A percentile compares a stretch with the other conserved stretches of the same genome.
phyloP scores from a whole-genome alignment of 2,797 vertebrate genomes.

The Coluber constrictor region DNA sequence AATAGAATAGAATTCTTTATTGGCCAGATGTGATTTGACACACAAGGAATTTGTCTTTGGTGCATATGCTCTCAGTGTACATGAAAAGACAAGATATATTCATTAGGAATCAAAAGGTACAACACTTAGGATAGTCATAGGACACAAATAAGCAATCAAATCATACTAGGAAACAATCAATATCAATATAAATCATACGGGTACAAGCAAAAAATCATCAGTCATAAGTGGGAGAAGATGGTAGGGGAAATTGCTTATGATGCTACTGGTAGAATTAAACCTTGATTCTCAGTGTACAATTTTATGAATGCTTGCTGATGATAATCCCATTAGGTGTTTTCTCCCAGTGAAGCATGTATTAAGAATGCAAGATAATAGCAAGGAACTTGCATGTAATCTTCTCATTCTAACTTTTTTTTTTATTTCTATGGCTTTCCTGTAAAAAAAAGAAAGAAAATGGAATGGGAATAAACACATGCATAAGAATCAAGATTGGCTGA shows the following conservation, averaged over 20 bases:
- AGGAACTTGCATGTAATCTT: background rate
- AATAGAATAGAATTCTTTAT: too few species aligned
- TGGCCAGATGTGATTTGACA: too few species aligned
- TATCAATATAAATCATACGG: too few species aligned
- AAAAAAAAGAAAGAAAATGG: background rate
- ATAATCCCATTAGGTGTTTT: background rate
- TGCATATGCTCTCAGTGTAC: too few species aligned
- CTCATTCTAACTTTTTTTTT: background rate
- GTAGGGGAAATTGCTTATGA: background rate
- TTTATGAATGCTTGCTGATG: too few species aligned
- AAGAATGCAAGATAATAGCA: background rate
- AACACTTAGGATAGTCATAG: too few species aligned
- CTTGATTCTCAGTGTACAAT: background rate
- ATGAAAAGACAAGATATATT: too few species aligned
- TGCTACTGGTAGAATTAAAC: background rate
- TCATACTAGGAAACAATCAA: too few species aligned
- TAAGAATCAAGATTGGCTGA: background rate
- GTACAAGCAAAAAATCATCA: too few species aligned
- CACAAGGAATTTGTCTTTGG: too few species aligned
- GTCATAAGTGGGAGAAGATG: background rate
- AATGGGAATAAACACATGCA: background rate
- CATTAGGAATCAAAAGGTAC: too few species aligned
- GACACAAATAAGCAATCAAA: too few species aligned
- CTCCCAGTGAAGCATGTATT: background rate
- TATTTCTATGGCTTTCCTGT: background rate